phyloP scores from a whole-genome alignment of 1,140 invertebrate species.

The Drosophila nigrodunni region DNA sequence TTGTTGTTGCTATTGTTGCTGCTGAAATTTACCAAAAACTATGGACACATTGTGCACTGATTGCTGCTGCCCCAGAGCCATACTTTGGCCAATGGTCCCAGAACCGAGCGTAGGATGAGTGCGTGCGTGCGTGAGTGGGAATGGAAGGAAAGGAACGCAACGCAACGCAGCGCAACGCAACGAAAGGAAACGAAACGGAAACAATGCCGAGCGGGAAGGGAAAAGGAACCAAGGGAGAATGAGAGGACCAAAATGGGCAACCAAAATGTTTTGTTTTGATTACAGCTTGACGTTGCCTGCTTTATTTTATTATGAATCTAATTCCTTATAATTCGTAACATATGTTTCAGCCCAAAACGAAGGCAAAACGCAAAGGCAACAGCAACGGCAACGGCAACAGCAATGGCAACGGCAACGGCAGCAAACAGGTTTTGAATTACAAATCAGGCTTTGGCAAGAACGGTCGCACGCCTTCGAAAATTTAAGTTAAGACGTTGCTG shows the following conservation, averaged over 20 bases:
- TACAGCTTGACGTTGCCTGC: constrained; percentile 72
- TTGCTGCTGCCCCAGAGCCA: constrained; percentile 55
- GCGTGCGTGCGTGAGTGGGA: constrained; percentile 53
- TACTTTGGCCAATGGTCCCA: constrained; percentile 27
- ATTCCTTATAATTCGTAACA: constrained; percentile 83
- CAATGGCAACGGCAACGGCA: constrained; percentile 22
- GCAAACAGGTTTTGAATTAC: constrained; percentile 80
- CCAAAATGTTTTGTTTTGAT: constrained; percentile 79
- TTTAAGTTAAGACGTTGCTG: constrained; percentile 79
- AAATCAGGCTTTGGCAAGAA: constrained; percentile 63
- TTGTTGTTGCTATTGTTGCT: not conserved
- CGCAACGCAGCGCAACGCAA: not conserved
- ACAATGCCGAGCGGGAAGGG: not conserved
- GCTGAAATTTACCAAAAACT: constrained; percentile 72
- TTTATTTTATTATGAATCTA: constrained; percentile 84
- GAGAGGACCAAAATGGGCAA: constrained; percentile 33
- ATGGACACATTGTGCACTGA: constrained; percentile 81
- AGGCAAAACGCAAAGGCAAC: not conserved
- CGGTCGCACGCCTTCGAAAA: constrained; percentile 26
- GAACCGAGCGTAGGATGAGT: constrained; percentile 43
- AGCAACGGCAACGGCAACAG: constrained; percentile 31
- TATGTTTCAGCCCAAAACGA: constrained; percentile 57
- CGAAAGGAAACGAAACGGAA: not conserved
- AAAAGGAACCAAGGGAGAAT: not conserved
- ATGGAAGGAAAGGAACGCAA: not conserved